Evolutionary conservation across 2,113 vertebrate species (phyloP).

Genomic region (Otis tarda): DNA sequence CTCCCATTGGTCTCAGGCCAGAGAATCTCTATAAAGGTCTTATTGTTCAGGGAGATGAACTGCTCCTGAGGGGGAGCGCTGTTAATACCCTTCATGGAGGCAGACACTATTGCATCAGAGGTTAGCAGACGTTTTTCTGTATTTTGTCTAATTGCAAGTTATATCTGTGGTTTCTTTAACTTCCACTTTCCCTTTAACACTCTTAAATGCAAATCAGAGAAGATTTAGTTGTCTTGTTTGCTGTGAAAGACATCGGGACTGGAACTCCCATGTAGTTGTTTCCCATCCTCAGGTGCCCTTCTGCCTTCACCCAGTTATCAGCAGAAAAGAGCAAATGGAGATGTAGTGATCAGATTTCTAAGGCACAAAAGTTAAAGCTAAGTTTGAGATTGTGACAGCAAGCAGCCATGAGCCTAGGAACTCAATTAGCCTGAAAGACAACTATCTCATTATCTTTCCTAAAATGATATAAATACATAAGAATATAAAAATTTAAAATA

Average conservation of each 20-base stretch:
- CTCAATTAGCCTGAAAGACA: slow-evolving; percentile 79
- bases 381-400: slow-evolving; percentile 75
- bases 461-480: slow-evolving; percentile 76
- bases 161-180: slow-evolving; percentile 27
- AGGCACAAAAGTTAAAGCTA: slow-evolving; percentile 73
- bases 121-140: slow-evolving; percentile 34
- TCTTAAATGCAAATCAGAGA: slow-evolving; percentile 28
- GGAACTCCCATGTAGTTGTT: slow-evolving; percentile 43
- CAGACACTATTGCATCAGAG: slow-evolving; percentile 2
- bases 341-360: slow-evolving; percentile 70
- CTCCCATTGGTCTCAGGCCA: slow-evolving; percentile 50
- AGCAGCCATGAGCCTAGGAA: slow-evolving; percentile 66
- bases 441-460: slow-evolving; percentile 77
- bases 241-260: slow-evolving; percentile 47
- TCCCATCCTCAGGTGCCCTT: slow-evolving; percentile 56
- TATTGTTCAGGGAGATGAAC: slow-evolving; percentile 38
- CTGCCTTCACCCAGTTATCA: slow-evolving; percentile 58
- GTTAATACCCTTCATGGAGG: neutral
- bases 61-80: neutral
- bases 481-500: slow-evolving; percentile 81
- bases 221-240: slow-evolving; percentile 67
- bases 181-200: slow-evolving; percentile 24
- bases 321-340: slow-evolving; percentile 63
- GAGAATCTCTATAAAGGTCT: slow-evolving; percentile 54
- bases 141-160: slow-evolving; percentile 44